Conservation (phyloP, 2,888 invertebrate genomes). For the Plusia festucae region DNA sequence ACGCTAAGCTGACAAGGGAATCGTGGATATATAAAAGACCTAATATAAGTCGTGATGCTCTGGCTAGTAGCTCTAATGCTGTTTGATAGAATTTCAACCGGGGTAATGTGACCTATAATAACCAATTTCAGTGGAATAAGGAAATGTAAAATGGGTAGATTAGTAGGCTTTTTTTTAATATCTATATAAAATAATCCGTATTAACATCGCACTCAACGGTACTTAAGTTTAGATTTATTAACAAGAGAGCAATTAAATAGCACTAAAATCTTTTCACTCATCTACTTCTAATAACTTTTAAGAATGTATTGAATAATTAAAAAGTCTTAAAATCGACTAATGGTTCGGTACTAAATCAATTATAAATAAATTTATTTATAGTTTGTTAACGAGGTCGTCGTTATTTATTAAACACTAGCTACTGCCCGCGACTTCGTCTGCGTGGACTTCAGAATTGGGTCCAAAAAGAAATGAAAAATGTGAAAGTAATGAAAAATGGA, state of each 20-base stretch:
- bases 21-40: constrained; percentile 51
- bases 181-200: background rate
- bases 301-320: constrained; percentile 26
- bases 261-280: constrained; percentile 13
- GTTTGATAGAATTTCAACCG: constrained; percentile 18
- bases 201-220: background rate
- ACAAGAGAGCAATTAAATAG: constrained; percentile 26
- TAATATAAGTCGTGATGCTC: constrained; percentile 58
- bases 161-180: background rate
- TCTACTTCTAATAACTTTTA: constrained; percentile 12
- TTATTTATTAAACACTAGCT: no score
- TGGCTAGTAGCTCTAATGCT: constrained; percentile 30
- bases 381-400: background rate
- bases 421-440: no score
- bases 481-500: no score
- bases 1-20: constrained; percentile 58
- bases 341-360: constrained; percentile 15
- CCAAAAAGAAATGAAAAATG: no score
- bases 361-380: constrained; percentile 14
- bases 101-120: constrained; percentile 2
- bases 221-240: constrained; percentile 13
- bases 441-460: no score
- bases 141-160: background rate
- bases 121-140: background rate
- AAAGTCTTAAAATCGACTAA: constrained; percentile 23